These are phyloP conservation scores for Agrilus biguttatus DNA, from an alignment of 2,888 invertebrate genomes.

Conservation along the genomic window DNA sequence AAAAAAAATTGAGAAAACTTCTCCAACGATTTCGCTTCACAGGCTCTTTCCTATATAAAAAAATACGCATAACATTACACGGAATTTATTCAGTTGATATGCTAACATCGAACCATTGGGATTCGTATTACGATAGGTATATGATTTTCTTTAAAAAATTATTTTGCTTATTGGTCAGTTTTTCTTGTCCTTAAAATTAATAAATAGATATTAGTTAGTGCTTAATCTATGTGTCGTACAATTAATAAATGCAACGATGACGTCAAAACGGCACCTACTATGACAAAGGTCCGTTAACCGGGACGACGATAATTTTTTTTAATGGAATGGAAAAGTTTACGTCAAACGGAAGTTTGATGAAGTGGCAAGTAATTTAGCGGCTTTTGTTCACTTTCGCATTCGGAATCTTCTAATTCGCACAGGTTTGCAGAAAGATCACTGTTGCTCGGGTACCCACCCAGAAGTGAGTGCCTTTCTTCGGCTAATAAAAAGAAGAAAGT, in stretches of 20 bases:
- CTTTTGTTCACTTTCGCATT: conserved; percentile 44
- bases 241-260: too few species aligned
- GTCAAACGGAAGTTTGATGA: conserved; percentile 32
- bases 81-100: too few species aligned
- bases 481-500: conserved; percentile 14
- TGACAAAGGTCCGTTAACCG: neutral
- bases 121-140: too few species aligned
- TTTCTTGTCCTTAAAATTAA: too few species aligned
- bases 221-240: too few species aligned
- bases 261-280: neutral
- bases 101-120: too few species aligned
- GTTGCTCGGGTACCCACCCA: conserved; percentile 54
- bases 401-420: conserved; percentile 87
- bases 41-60: neutral
- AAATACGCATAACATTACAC: too few species aligned
- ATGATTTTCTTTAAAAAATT: too few species aligned
- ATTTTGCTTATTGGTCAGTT: too few species aligned
- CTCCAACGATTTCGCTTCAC: neutral
- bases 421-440: conserved; percentile 78
- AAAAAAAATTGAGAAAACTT: too few species aligned
- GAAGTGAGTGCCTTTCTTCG: conserved; percentile 63
- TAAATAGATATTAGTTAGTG: too few species aligned
- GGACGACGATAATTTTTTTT: neutral
- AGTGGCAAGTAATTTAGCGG: conserved; percentile 29
- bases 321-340: neutral